Evolutionary conservation across 2,113 vertebrate genomes (phyloP), one percentile per base, ranked within the genome.

Genomic region (Agapornis roseicollis): DNA sequence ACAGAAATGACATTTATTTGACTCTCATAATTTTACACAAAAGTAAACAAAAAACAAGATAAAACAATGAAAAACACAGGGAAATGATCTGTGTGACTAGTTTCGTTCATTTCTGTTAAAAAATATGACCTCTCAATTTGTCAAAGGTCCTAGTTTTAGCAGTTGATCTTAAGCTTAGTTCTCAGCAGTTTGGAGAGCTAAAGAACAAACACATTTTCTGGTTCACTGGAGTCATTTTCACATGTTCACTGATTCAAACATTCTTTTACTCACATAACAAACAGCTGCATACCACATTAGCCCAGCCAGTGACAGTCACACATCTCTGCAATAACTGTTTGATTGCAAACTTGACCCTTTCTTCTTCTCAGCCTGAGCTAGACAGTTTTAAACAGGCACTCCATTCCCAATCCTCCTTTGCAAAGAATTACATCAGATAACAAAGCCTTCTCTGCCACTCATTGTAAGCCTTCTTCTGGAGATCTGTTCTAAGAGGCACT

Each of bases 351-450:
- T 97, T 98, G 98, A 98, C 98, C 98, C 98, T 97, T 95, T 98
- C 96, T 97, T 97, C 96, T 97, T 97, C 97, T 97, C 97, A 97
- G 96, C 94, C 98, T 97, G 96, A 97, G 98, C 98, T 96, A 98
- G 98, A 97, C 98, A 96, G 98, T 98, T 98, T 98, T 98, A 98
- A 98, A 97, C 94, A 98, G 98, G 93, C 97, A 97, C 97, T 98
- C 96, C 61, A 97, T 96, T 98, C 97, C 97, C 97, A 97, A 97
- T 97, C 97, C 98, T 97, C 96, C 98, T 98, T 98, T 98, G 97
- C 97, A 98, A 97, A 98, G 97, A 98, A 98, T 98, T 98, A 98
- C 98, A 98, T 98, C 98, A 98, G 98, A 98, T 98, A 98, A 98
- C 98, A 98, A 99, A 98, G 98, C 95, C 97, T 98, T 95, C 95